A percentile compares a stretch with the other conserved stretches of the same genome.
Evolutionary conservation across 2,888 invertebrate species (phyloP).

Genomic region (Hydriomena furcata): DNA sequence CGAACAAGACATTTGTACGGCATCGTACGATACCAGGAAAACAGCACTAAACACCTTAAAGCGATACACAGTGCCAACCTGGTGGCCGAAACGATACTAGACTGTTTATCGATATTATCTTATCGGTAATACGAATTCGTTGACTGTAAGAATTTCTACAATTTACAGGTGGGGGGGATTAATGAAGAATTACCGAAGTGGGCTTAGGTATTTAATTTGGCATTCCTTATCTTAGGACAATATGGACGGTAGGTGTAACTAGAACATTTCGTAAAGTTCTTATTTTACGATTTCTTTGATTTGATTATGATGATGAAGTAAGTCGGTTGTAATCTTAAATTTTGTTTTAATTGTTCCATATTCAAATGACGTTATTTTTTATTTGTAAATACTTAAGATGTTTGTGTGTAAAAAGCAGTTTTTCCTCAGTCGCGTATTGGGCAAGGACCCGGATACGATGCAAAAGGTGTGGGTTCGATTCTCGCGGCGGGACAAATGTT

Average conservation of each 20-base stretch:
- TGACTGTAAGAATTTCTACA: slow-evolving; percentile 35
- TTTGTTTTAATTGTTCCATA: no score
- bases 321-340: no score
- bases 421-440: no score
- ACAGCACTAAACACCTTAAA: slow-evolving; percentile 35
- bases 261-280: neutral
- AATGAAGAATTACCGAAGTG: slow-evolving; percentile 13
- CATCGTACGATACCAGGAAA: slow-evolving; percentile 31
- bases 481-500: no score
- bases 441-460: no score
- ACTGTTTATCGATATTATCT: slow-evolving; percentile 35
- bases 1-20: slow-evolving; percentile 53
- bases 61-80: slow-evolving; percentile 35
- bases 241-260: no score
- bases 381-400: no score
- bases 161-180: slow-evolving; percentile 6
- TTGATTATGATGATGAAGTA: no score
- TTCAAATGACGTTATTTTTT: no score
- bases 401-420: no score
- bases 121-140: slow-evolving; percentile 47
- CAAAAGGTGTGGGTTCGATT: no score
- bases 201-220: slow-evolving; percentile 2
- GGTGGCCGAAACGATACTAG: slow-evolving; percentile 27
- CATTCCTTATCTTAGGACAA: neutral
- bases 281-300: no score